Evolutionary conservation across 2,113 vertebrate species (phyloP).

Genomic region (Campylomormyrus tamandua): DNA sequence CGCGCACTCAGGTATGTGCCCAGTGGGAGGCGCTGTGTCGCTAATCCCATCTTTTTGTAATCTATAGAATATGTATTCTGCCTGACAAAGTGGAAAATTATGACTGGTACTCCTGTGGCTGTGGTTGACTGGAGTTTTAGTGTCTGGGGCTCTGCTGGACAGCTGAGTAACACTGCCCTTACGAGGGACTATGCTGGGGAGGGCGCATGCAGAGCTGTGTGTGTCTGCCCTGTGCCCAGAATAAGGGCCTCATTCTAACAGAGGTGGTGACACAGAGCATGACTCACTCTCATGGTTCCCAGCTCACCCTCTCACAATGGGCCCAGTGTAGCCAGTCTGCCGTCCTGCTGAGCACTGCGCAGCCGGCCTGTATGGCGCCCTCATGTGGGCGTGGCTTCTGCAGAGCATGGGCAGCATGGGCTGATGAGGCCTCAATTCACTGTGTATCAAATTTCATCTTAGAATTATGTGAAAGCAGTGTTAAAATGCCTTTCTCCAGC

Average conservation of each 20-base stretch:
- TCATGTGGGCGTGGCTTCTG: neutral
- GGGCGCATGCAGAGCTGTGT: neutral
- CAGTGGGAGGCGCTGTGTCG: neutral
- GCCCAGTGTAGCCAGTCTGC: neutral
- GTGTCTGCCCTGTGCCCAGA: neutral
- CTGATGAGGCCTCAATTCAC: neutral
- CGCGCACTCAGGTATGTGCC: conserved; percentile 63
- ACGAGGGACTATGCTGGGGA: neutral
- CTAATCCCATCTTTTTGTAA: neutral
- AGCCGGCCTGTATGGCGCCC: neutral
- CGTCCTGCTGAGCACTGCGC: neutral
- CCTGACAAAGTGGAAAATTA: neutral
- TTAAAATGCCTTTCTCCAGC: neutral
- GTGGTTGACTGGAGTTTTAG: neutral
- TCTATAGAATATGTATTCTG: neutral
- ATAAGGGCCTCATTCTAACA: conserved; percentile 3
- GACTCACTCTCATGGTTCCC: conserved; percentile 4
- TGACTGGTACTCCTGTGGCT: neutral
- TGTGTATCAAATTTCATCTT: neutral
- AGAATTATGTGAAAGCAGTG: neutral
- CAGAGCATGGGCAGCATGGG: neutral
- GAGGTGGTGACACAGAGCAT: neutral
- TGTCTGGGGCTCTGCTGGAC: neutral
- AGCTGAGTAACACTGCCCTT: neutral
- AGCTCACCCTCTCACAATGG: neutral